Base-by-base conservation (phyloP, 2,797 vertebrate species). In the Eleutherodactylus coqui region DNA sequence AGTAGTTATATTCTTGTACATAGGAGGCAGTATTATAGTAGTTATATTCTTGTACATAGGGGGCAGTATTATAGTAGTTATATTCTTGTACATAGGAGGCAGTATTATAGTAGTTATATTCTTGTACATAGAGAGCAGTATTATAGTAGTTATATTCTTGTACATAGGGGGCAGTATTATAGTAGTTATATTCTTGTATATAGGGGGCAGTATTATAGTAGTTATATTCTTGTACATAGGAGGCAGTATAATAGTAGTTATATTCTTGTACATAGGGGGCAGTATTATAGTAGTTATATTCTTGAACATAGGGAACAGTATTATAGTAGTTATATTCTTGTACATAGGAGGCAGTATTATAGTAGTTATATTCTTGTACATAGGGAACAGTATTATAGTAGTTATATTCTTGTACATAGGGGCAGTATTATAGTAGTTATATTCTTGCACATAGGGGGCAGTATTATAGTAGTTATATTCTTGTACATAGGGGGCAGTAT, bases 391-490 rank as follows among this genome's bases (percentile, higher is more conserved):
- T 60, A 60, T 60, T 60, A 60, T 60, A 60, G 55, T 60, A 60
- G 55, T 60, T 60, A 60, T 60, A 60, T 60, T 60, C n/a, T 60
- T 60, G 55, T 60, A 55, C 51, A 55, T 55, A 55, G 51, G 51
- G n/a, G 51, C 51, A 55, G 51, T 55, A 55, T 55, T 55, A 60
- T 60, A 60, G 55, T 60, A 60, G 55, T 60, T 60, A 60, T 60
- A 60, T 60, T 60, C 55, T 27, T 60, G n/a, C 27, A 60, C 55
- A 60, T 60, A 60, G 55, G n/a, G 55, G 4, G 55, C 55, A 60
- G 55, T 60, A 60, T 60, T 60, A 60, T 29, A 60, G 55, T 60
- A 60, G 55, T 60, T 60, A 60, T 60, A 60, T 60, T 60, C 55
- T 60, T 51, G 49, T 51, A 51, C 17, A 51, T 51, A 51, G 49